Evolutionary conservation across 2,888 invertebrate genomes (phyloP).

Genomic region (Heliconius ethilla): DNA sequence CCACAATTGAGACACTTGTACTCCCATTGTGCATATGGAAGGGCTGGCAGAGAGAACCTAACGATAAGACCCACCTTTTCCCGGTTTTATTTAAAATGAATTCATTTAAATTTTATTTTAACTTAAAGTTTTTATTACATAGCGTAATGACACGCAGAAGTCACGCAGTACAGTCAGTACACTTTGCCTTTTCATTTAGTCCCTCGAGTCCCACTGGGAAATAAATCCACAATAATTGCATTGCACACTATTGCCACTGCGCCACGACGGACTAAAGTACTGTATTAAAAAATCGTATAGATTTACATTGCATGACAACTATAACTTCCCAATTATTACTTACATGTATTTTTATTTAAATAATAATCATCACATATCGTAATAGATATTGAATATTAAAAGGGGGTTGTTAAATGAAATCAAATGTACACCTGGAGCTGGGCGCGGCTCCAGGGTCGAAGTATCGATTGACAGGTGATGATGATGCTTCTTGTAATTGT

Average conservation of each 20-base stretch:
- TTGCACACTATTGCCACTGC: background rate
- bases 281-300: background rate
- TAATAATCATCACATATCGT: conserved; percentile 1
- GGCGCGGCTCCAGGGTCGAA: conserved; percentile 35
- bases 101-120: too few species aligned
- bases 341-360: background rate
- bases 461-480: conserved; percentile 55
- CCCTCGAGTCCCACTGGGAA: too few species aligned
- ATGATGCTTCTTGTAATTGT: conserved; percentile 41
- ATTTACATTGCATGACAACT: too few species aligned
- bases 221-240: too few species aligned
- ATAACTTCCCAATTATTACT: background rate
- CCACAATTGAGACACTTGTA: too few species aligned
- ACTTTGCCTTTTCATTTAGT: background rate
- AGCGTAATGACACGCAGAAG: background rate
- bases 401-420: conserved; percentile 39
- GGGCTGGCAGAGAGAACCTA: background rate
- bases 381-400: conserved; percentile 21
- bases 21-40: too few species aligned
- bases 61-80: background rate
- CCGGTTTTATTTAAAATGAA: too few species aligned
- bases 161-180: too few species aligned
- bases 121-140: too few species aligned
- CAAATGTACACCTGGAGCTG: conserved; percentile 53
- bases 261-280: background rate